Evolutionary conservation across 92 coral and sea anemone genomes (phyloP), one percentile per base, ranked within the genome.

Genomic region (Pocillopora grandis): DNA sequence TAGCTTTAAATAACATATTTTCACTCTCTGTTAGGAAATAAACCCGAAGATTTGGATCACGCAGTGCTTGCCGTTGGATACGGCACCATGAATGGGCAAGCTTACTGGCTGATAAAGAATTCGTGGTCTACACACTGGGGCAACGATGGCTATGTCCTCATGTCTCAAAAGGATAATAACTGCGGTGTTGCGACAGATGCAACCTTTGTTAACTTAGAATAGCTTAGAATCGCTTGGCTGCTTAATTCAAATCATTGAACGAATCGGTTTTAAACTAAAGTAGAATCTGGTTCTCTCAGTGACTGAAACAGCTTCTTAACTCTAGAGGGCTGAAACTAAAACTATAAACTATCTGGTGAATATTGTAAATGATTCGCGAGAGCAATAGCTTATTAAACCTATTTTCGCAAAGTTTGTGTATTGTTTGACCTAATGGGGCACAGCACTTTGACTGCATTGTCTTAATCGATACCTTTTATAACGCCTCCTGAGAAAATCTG

Each of bases 101-200:
- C 86, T 18, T 96, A 96, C 91, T 96, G 98, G 98, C 87, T 96
- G 60, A 80, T 96, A 72, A 96, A 96, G 89, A 96, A 96, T 80
- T 96, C 98, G 69, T 96, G 98, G 98, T 96, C 98, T 64, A 96
- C 98, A 55, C 91, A 96, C 94, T 96, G 98, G 98, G 98, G 98
- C 60, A 90, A 93, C 71, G 93, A 90, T 81, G 98, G 98, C 58
- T 96, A 92, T 56, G 90, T 96, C 8, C 92, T 96, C 42, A 96
- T 96, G 98, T 96, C 98, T 31, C 97, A 91, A 84, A 96, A 94
- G 76, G 92, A 94, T 71, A 96, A 95, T 76, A 94, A 96, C 85
- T 96, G 98, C 64, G 98, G 98, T 9, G 98, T 96, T 37, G 97
- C 98, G 9, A 96, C 98, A 16, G 98, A 94, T 85, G 98, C 98